Conservation (phyloP, 2,797 vertebrate species). For the Neopelma chrysocephalum region DNA sequence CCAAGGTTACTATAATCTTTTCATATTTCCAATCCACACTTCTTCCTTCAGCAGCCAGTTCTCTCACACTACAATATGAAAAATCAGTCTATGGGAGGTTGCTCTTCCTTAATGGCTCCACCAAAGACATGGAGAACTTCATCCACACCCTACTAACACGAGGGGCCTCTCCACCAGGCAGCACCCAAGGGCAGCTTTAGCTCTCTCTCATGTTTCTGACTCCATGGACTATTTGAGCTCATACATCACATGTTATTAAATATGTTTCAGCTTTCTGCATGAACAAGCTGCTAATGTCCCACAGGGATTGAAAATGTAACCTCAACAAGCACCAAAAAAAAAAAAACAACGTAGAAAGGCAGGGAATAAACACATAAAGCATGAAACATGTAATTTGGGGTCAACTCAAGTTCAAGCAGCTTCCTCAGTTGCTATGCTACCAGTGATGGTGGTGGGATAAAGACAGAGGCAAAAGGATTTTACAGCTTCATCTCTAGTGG, state of each 20-base stretch:
- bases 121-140: neutral
- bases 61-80: neutral
- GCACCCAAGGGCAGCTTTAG: neutral
- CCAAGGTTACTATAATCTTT: too few relatives aligned
- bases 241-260: conserved; percentile 28
- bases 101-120: neutral
- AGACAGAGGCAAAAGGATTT: conserved; percentile 36
- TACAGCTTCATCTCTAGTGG: conserved; percentile 1
- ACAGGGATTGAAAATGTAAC: conserved; percentile 35
- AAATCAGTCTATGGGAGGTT: neutral
- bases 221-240: neutral
- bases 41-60: neutral
- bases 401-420: conserved; percentile 51
- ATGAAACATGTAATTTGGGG: conserved; percentile 50
- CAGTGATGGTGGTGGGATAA: conserved; percentile 32
- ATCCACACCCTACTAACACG: neutral
- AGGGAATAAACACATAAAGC: conserved; percentile 4
- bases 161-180: neutral
- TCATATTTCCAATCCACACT: neutral
- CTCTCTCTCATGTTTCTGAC: neutral
- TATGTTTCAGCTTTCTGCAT: conserved; percentile 52
- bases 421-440: conserved; percentile 71
- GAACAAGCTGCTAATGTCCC: conserved; percentile 55
- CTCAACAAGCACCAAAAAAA: conserved; percentile 27
- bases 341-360: neutral